Evolutionary conservation across 2,888 invertebrate species (phyloP).

Genomic region (Volucella zonaria): DNA sequence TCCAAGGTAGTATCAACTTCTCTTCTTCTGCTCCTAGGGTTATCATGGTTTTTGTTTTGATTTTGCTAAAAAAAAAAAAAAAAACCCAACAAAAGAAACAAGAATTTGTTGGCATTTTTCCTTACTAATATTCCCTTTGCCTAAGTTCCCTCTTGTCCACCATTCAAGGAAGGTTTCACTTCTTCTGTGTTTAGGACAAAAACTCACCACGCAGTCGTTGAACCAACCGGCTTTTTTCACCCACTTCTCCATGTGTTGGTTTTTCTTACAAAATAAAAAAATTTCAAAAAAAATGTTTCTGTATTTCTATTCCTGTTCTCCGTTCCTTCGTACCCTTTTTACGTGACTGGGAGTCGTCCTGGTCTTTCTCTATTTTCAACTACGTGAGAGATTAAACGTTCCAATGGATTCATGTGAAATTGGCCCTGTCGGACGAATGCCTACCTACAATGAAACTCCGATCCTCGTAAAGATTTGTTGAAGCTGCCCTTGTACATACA

Average conservation of each 20-base stretch:
- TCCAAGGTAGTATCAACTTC: neutral
- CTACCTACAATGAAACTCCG: constrained; percentile 2
- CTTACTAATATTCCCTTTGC: constrained; percentile 19
- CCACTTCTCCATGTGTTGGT: constrained; percentile 69
- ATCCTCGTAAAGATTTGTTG: constrained; percentile 32
- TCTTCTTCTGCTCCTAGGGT: neutral
- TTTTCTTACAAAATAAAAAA: constrained; percentile 22
- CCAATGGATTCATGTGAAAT: constrained; percentile 51
- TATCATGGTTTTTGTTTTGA: constrained; percentile 58
- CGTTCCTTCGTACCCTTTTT: neutral
- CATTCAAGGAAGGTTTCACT: neutral
- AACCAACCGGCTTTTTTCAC: constrained; percentile 73
- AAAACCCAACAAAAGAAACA: constrained; percentile 17
- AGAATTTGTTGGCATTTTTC: constrained; percentile 18
- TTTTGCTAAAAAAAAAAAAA: constrained; percentile 50
- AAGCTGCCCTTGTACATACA: neutral
- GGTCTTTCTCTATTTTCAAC: neutral
- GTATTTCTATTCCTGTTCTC: constrained; percentile 2
- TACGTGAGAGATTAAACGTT: constrained; percentile 37
- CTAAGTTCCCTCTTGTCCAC: constrained; percentile 20
- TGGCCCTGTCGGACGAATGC: constrained; percentile 36
- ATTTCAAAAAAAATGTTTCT: neutral
- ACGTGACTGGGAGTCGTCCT: neutral
- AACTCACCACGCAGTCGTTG: constrained; percentile 58
- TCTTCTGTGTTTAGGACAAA: constrained; percentile 24